Evolutionary conservation across 2,113 vertebrate species (phyloP), one percentile per base, ranked within the genome.

Genomic region (Podiceps cristatus): DNA sequence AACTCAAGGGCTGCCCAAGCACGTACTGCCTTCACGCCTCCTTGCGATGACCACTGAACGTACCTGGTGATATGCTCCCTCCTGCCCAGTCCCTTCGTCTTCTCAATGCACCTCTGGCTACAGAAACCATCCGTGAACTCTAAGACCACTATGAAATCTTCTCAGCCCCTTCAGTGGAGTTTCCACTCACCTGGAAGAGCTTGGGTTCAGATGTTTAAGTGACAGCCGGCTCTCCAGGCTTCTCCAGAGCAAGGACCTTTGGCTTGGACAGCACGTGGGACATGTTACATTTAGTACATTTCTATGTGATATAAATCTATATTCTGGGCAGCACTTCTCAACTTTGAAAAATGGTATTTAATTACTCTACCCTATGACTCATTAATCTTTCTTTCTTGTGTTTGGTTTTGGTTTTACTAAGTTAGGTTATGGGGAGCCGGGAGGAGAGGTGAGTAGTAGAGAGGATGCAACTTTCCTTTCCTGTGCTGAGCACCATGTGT

Each of bases 301-400:
- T 66, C 31, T 28, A 7, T n/a, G 6, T n/a, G 6, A 86, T 62
- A 73, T 3, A 68, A 83, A 88, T 68, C 58, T 77, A 29, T 18
- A 76, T 66, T 55, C 64, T 81, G 17, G 52, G 62, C 42, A 88
- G 62, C 37, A 74, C 28, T 66, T 79, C 37, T 62, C 58, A 68
- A 31, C 20, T 89, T 76, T 79, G 66, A 91, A 75, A 95, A 93
- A 75, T 18, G 14, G 10, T 67, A 37, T 88, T 80, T 81, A 77
- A 84, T 77, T 77, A 53, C 20, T 63, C 49, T 58, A 29, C 18
- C 7, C 45, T 49, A 47, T 63, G 64, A 91, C 31, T 69, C 42
- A 74, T 33, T 28, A 86, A 56, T 66, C 15, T 64, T 66, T 82
- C 63, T 25, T 85, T 50, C 25, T 37, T 55, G 6, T 59, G 52